Evolutionary conservation across 2,888 invertebrate genomes (phyloP).

Genomic region (Lepidocyrtoides sp.): DNA sequence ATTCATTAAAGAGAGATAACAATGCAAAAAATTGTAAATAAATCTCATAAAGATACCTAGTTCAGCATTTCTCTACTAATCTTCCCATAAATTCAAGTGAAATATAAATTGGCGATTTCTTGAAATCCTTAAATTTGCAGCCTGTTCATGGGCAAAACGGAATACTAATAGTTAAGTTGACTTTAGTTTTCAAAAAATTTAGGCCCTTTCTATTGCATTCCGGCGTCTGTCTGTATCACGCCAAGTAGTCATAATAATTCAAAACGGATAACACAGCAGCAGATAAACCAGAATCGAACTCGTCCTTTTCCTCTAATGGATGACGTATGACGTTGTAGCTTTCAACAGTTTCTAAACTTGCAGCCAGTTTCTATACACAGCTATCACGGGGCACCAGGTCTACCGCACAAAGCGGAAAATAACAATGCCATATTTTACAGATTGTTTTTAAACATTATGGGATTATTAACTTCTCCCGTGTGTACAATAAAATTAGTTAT

Average conservation of each 20-base stretch:
- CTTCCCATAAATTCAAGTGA: not conserved
- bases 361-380: not conserved
- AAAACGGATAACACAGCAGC: not conserved
- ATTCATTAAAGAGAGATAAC: constrained; percentile 3
- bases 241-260: not conserved
- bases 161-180: not conserved
- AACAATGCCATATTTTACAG: not conserved
- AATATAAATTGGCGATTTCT: not conserved
- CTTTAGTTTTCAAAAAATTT: too few relatives aligned
- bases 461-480: constrained; percentile 36
- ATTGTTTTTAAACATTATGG: constrained; percentile 28
- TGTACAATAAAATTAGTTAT: not conserved
- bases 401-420: not conserved
- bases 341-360: not conserved
- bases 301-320: constrained; percentile 6
- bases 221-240: too few relatives aligned
- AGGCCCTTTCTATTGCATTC: too few relatives aligned
- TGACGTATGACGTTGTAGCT: not conserved
- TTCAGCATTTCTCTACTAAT: not conserved
- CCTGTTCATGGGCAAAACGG: not conserved
- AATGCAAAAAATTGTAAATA: too few relatives aligned
- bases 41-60: not conserved
- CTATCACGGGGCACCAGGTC: not conserved
- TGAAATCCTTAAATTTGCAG: constrained; percentile 4
- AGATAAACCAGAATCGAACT: not conserved